Conservation (phyloP, 2,113 vertebrate genomes). For the Osmerus mordax region DNA sequence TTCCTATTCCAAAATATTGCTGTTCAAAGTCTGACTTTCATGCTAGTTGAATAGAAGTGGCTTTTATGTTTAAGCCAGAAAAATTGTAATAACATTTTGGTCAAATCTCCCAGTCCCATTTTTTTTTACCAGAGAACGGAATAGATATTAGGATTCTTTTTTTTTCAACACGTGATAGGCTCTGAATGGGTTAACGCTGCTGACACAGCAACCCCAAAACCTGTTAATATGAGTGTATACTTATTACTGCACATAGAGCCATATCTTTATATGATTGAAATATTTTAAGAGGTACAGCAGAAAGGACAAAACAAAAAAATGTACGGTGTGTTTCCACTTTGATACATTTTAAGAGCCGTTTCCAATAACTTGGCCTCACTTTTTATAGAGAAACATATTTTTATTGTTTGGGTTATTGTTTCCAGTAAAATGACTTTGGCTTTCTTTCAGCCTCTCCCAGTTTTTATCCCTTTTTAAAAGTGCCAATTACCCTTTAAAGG, state of each 20-base stretch:
- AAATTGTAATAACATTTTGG: conserved; percentile 48
- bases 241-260: conserved; percentile 29
- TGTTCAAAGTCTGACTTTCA: conserved; percentile 59
- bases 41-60: conserved; percentile 43
- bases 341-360: conserved; percentile 51
- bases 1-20: conserved; percentile 55
- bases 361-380: conserved; percentile 47
- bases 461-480: conserved; percentile 68
- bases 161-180: conserved; percentile 9
- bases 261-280: conserved; percentile 55
- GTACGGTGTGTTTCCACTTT: conserved; percentile 35
- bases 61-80: conserved; percentile 59
- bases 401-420: conserved; percentile 64
- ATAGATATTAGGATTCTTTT: conserved; percentile 31
- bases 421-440: conserved; percentile 56
- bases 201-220: conserved; percentile 23
- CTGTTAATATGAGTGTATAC: conserved; percentile 45
- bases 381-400: conserved; percentile 64
- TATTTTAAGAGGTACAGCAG: conserved; percentile 44
- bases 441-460: conserved; percentile 53
- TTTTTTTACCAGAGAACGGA: conserved; percentile 38
- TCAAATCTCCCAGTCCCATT: conserved; percentile 41
- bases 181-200: conserved; percentile 35
- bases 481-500: conserved; percentile 76
- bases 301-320: conserved; percentile 33